phyloP scores from a whole-genome alignment of 2,113 vertebrate species.

The Nannobrachium achirus region DNA sequence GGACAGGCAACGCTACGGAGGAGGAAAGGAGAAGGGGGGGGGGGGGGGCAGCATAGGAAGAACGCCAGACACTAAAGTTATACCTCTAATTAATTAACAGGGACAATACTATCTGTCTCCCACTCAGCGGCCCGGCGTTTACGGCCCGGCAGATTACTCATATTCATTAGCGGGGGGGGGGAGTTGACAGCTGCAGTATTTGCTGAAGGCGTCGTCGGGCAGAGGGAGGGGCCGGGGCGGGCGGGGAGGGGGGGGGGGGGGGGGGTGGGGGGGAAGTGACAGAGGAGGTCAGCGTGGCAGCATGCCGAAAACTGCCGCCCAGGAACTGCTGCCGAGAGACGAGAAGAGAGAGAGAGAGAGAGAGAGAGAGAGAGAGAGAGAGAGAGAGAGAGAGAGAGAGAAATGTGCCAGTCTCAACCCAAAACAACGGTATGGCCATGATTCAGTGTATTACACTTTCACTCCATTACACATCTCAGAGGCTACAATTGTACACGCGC shows the following conservation, averaged over 20 bases:
- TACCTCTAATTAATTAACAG: conserved; percentile 65
- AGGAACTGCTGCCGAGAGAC: no score
- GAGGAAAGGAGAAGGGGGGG: conserved; percentile 24
- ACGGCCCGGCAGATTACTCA: conserved; percentile 16
- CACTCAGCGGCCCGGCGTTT: conserved; percentile 30
- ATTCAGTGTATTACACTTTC: no score
- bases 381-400: no score
- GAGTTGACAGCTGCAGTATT: conserved; percentile 31
- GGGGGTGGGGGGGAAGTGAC: conserved; percentile 6
- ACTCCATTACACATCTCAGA: no score
- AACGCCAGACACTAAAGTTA: conserved; percentile 50
- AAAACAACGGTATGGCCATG: no score
- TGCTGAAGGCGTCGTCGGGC: neutral
- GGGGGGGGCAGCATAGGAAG: conserved; percentile 20
- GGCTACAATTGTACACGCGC: no score
- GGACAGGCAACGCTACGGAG: neutral
- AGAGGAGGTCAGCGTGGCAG: conserved; percentile 26
- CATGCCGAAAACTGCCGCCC: no score
- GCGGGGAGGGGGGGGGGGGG: conserved; percentile 9
- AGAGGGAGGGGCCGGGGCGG: conserved; percentile 5
- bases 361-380: no score
- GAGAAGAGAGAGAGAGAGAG: no score
- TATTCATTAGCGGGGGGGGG: conserved; percentile 8
- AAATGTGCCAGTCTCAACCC: no score
- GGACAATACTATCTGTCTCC: conserved; percentile 49